Evolutionary conservation across 92 coral and sea anemone species (phyloP), one percentile per base, ranked within the genome.

Genomic region (Paramuricea clavata): DNA sequence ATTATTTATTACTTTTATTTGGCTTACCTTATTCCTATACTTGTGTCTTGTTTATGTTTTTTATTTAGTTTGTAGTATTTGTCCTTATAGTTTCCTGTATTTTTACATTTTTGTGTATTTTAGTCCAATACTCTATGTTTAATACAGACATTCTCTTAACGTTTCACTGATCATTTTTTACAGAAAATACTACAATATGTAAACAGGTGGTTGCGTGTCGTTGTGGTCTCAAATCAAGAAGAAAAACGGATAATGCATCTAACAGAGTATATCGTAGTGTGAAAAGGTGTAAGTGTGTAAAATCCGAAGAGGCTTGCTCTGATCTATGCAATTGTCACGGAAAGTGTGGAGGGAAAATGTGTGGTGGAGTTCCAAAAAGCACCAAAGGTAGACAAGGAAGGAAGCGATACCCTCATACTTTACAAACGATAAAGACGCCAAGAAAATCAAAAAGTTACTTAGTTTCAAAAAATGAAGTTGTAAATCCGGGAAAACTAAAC

Each of bases 301-400:
- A 73, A 42, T 61, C 62, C 2, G 65, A 44, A 2, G 62, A 61
- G 69, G 62, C 78, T 64, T 86, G 89, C 54, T 52, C 73, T 43
- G 76, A 86, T 11, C 33, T 49, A 61, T 86, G 89, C 89, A 86
- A 74, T 74, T 86, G 85, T 71, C 89, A 74, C 4, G 78, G 89
- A 1, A 76, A 77, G 77, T 74, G 89, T 77, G 90, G 87, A 70
- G 86, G 86, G 56, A 78, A 69, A 41, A 69, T 10, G 57, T 85
- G 88, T 61, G 49, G 65, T 12, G 79, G 54, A 35, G 47, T 12
- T 65, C 90, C 56, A 31, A 69, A 69, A 41, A 34, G 25, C 10
- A 13, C 47, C 23, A 30, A 28, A 28, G 47, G 47, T 19, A 87
- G 90, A 81, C 80, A 80, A 68, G 81, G 50, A 33, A 87, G 90